phyloP scores from a whole-genome alignment of 2,888 invertebrate species.

The Volucella inanis region DNA sequence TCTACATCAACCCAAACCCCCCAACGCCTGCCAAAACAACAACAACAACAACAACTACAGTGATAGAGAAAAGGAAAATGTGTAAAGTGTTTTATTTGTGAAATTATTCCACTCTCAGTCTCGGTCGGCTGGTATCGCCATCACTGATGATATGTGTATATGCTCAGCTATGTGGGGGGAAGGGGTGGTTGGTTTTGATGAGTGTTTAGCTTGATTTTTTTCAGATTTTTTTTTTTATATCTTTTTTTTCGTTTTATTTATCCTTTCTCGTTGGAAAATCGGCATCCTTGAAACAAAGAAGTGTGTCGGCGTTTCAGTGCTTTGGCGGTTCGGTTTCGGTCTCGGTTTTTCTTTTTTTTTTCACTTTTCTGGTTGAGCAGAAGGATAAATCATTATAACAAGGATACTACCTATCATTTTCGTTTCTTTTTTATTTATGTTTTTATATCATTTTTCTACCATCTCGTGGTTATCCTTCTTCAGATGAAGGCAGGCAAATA shows the following conservation, averaged over 20 bases:
- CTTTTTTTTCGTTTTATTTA: slow-evolving; percentile 25
- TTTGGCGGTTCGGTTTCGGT: neutral
- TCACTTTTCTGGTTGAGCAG: slow-evolving; percentile 13
- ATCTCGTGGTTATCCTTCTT: neutral
- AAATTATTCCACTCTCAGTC: slow-evolving; percentile 72
- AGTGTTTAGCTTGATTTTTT: slow-evolving; percentile 57
- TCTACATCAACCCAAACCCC: too few relatives aligned
- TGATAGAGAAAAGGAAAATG: slow-evolving; percentile 61
- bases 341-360: slow-evolving; percentile 6
- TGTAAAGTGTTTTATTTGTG: slow-evolving; percentile 72
- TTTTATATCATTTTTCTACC: neutral
- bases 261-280: slow-evolving; percentile 59
- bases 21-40: slow-evolving; percentile 16
- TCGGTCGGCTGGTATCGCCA: slow-evolving; percentile 48
- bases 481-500: slow-evolving; percentile 51
- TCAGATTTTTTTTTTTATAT: slow-evolving; percentile 6
- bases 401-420: slow-evolving; percentile 55
- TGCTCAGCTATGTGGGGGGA: slow-evolving; percentile 26
- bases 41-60: slow-evolving; percentile 55
- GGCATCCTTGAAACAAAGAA: slow-evolving; percentile 61
- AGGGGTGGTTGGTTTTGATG: slow-evolving; percentile 41
- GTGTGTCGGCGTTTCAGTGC: slow-evolving; percentile 60
- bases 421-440: slow-evolving; percentile 19
- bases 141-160: slow-evolving; percentile 36
- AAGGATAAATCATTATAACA: slow-evolving; percentile 60